Evolutionary conservation across 2,797 vertebrate species (phyloP).

Genomic region (Nothura maculosa): DNA sequence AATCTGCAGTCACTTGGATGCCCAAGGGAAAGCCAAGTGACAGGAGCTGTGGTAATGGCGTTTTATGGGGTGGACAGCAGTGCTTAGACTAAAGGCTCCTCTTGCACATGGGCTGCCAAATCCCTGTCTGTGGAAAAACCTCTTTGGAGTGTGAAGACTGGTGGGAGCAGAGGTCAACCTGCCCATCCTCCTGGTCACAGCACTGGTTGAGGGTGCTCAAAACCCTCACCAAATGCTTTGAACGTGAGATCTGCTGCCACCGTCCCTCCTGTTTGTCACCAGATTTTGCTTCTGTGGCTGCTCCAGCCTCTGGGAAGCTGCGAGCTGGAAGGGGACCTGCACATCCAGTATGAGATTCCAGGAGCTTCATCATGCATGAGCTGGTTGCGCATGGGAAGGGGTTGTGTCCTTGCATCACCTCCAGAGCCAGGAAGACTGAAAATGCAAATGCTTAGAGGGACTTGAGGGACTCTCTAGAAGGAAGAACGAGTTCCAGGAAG

Average conservation of each 20-base stretch:
- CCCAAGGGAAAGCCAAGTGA: background rate
- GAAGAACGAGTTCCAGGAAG: background rate
- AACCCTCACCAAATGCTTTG: background rate
- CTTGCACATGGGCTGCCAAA: background rate
- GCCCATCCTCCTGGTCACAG: background rate
- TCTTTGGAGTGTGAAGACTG: background rate
- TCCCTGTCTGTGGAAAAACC: background rate
- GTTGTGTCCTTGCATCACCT: accelerated
- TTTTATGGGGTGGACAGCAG: background rate
- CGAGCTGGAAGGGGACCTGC: background rate
- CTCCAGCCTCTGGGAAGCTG: background rate
- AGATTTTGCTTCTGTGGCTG: accelerated
- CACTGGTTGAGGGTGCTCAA: background rate
- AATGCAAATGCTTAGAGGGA: background rate
- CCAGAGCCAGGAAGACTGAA: background rate
- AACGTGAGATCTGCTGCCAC: background rate
- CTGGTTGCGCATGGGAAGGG: accelerated
- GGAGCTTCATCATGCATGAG: background rate
- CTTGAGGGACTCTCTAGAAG: no score
- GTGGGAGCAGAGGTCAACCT: background rate
- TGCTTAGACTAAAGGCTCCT: background rate
- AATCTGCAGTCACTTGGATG: background rate
- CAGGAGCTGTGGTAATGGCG: accelerated
- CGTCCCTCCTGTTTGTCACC: background rate
- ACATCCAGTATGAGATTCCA: background rate